phyloP scores from a whole-genome alignment of 2,797 vertebrate genomes.

The Eurystomus glaucurus region DNA sequence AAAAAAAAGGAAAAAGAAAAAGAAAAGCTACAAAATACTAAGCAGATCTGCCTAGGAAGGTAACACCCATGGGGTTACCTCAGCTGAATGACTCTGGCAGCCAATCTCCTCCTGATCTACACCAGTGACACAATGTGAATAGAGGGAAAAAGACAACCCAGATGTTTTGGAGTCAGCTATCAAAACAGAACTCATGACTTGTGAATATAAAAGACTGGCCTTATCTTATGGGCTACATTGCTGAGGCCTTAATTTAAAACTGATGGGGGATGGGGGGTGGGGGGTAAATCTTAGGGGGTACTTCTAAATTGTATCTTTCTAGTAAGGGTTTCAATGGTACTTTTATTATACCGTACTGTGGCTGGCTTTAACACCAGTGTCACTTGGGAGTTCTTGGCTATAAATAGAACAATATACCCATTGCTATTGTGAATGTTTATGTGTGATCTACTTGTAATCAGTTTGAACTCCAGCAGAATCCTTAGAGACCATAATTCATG shows the following conservation, averaged over 20 bases:
- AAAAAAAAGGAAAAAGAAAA: not conserved
- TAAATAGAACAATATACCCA: constrained; percentile 71
- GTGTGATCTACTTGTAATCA: constrained; percentile 74
- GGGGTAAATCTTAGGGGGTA: constrained; percentile 69
- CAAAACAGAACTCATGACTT: constrained; percentile 76
- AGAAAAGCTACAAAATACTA: constrained; percentile 44
- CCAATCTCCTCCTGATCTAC: constrained; percentile 27
- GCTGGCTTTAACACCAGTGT: constrained; percentile 81
- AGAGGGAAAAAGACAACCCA: not conserved
- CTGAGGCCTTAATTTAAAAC: constrained; percentile 90
- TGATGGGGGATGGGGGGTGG: constrained; percentile 30
- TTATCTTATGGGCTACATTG: constrained; percentile 77
- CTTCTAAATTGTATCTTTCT: constrained; percentile 83
- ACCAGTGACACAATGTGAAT: not conserved
- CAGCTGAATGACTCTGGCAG: constrained; percentile 11
- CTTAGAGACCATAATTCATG: constrained; percentile 39
- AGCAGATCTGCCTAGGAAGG: constrained; percentile 40
- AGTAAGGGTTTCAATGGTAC: constrained; percentile 86
- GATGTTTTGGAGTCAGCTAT: constrained; percentile 25
- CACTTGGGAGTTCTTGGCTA: constrained; percentile 71
- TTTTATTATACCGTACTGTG: constrained; percentile 85
- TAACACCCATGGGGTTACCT: not conserved
- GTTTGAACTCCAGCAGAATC: constrained; percentile 84
- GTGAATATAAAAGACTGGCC: constrained; percentile 84
- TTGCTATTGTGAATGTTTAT: constrained; percentile 68